Evolutionary conservation across 2,888 invertebrate species (phyloP).

Genomic region (Pollenia amentaria): DNA sequence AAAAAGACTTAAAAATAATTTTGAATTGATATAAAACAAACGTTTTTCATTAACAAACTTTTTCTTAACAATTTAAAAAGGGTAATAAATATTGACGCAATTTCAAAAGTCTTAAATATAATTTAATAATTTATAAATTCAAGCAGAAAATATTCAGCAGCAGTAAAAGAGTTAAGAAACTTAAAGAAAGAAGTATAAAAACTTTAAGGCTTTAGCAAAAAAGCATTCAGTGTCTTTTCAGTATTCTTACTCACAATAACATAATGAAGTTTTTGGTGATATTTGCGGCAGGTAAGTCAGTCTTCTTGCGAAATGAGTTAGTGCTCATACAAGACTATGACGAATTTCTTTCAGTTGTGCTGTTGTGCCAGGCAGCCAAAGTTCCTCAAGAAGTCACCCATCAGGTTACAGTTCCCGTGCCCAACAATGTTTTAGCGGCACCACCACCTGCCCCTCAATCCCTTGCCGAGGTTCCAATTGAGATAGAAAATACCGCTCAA

Average conservation of each 20-base stretch:
- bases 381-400: constrained; percentile 75
- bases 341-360: constrained; percentile 76
- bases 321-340: neutral
- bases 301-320: neutral
- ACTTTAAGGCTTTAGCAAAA: neutral
- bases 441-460: neutral
- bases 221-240: constrained; percentile 40
- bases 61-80: neutral
- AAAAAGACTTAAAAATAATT: constrained; percentile 21
- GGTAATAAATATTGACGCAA: constrained; percentile 40
- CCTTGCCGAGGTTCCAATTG: neutral
- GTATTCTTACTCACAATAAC: constrained; percentile 1
- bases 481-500: constrained; percentile 26
- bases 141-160: no score
- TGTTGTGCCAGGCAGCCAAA: constrained; percentile 78
- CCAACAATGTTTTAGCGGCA: constrained; percentile 56
- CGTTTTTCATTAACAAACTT: constrained; percentile 16
- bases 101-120: neutral
- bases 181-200: constrained; percentile 47
- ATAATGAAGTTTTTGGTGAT: constrained; percentile 66
- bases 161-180: constrained; percentile 15
- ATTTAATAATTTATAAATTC: neutral
- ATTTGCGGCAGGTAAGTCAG: constrained; percentile 78
- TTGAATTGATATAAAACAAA: neutral
- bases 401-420: constrained; percentile 76